Conservation (phyloP, 92 coral and sea anemone genomes). For the Heteractis magnifica region DNA sequence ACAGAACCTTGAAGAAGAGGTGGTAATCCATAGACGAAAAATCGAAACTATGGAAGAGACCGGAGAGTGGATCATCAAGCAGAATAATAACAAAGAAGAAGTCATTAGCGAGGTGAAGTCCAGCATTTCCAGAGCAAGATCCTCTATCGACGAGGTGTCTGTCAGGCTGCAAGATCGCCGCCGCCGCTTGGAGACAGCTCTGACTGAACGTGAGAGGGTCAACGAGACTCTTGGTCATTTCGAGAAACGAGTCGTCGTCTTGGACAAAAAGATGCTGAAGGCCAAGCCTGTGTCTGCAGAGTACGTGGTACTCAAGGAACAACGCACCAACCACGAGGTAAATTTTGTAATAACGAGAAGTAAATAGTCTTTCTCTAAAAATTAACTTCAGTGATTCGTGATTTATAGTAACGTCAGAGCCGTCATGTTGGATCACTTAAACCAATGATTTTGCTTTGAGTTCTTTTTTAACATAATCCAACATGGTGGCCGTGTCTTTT, state of each 20-base stretch:
- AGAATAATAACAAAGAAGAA: slow-evolving; percentile 78
- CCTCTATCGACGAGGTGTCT: slow-evolving; percentile 80
- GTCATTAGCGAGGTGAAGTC: slow-evolving; percentile 86
- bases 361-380: neutral
- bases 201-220: slow-evolving; percentile 80
- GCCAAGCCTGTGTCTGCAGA: slow-evolving; percentile 92
- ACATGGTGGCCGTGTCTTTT: too few species aligned
- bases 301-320: slow-evolving; percentile 79
- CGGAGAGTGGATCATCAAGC: slow-evolving; percentile 96
- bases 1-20: slow-evolving; percentile 89
- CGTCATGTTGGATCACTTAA: too few species aligned
- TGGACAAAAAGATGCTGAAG: slow-evolving; percentile 75
- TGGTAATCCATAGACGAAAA: slow-evolving; percentile 81
- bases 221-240: slow-evolving; percentile 83
- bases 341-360: neutral
- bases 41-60: slow-evolving; percentile 95
- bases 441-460: too few species aligned
- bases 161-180: slow-evolving; percentile 78
- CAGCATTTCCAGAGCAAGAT: slow-evolving; percentile 65
- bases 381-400: neutral
- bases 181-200: slow-evolving; percentile 83
- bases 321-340: slow-evolving; percentile 76
- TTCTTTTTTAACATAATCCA: too few species aligned
- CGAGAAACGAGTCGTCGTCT: slow-evolving; percentile 74
- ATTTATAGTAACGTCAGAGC: too few species aligned